A percentile compares a stretch with the other conserved stretches of the same genome.
Conservation (phyloP, 2,888 invertebrate genomes). For the Crematogaster levior region DNA sequence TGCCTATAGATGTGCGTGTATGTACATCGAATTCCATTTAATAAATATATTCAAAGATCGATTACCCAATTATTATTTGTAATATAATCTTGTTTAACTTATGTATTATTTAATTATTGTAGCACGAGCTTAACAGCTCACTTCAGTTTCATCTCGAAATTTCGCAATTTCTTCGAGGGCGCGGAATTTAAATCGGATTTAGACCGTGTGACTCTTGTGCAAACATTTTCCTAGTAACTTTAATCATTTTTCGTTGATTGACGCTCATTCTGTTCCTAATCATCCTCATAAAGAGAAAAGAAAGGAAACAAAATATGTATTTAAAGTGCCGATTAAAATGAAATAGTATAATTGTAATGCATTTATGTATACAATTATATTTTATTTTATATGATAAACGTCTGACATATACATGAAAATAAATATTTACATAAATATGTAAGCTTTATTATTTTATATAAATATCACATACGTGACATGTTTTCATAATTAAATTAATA, state of each 20-base stretch:
- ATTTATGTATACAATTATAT: neutral
- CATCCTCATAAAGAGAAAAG: too few species aligned
- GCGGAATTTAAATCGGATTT: neutral
- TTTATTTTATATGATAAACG: neutral
- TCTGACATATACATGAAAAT: neutral
- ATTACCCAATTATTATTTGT: neutral
- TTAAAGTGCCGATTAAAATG: neutral
- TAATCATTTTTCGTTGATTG: neutral
- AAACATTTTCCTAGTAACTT: neutral
- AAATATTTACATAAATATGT: neutral
- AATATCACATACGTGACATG: neutral
- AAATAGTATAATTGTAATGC: neutral
- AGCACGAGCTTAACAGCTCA: neutral
- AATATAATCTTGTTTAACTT: neutral
- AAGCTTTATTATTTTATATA: neutral
- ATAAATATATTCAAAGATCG: neutral
- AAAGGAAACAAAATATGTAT: neutral
- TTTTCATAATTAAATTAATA: neutral
- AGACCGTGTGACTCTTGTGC: too few species aligned
- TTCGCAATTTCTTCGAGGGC: neutral
- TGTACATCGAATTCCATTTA: neutral
- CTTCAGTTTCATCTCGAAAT: neutral
- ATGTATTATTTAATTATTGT: neutral
- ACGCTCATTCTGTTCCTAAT: neutral
- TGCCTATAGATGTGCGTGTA: neutral